A percentile compares a stretch with the other conserved stretches of the same genome.
Evolutionary conservation across 92 coral and sea anemone genomes (phyloP).

Genomic region (Actinostola sp.): DNA sequence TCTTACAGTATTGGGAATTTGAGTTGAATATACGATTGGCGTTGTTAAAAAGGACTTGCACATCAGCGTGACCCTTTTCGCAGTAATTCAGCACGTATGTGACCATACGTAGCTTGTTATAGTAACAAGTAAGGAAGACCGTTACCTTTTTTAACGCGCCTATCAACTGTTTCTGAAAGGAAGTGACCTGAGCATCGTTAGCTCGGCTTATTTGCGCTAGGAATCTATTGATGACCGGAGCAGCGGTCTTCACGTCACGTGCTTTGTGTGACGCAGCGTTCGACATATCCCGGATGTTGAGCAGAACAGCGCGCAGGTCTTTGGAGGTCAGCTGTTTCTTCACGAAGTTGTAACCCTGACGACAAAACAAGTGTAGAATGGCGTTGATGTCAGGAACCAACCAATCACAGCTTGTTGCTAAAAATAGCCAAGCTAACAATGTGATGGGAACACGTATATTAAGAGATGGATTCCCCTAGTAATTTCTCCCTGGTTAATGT

Average conservation of each 20-base stretch:
- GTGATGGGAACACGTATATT: too few species aligned
- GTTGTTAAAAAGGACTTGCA: constrained; percentile 13
- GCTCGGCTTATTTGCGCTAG: constrained; percentile 12
- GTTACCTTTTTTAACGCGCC: constrained; percentile 32
- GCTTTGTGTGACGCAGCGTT: constrained; percentile 15
- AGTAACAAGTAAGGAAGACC: constrained; percentile 33
- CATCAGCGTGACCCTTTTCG: constrained; percentile 21
- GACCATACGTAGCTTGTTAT: constrained; percentile 24
- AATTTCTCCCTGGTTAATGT: too few species aligned
- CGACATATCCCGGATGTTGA: constrained; percentile 23
- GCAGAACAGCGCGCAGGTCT: constrained; percentile 38
- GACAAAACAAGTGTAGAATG: not conserved
- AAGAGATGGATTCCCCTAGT: too few species aligned
- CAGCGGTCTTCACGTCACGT: constrained; percentile 20
- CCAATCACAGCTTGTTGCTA: too few species aligned
- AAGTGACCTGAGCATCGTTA: constrained; percentile 5
- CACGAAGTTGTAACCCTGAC: constrained; percentile 54
- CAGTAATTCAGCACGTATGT: constrained; percentile 25
- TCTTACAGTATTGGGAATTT: constrained; percentile 37
- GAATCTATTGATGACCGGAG: constrained; percentile 28
- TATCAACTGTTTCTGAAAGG: constrained; percentile 20
- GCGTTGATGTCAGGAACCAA: too few species aligned
- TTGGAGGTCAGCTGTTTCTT: constrained; percentile 34
- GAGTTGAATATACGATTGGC: constrained; percentile 21
- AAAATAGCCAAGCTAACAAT: too few species aligned